Conservation (phyloP, 2,797 vertebrate genomes). For the Champsocephalus gunnari region DNA sequence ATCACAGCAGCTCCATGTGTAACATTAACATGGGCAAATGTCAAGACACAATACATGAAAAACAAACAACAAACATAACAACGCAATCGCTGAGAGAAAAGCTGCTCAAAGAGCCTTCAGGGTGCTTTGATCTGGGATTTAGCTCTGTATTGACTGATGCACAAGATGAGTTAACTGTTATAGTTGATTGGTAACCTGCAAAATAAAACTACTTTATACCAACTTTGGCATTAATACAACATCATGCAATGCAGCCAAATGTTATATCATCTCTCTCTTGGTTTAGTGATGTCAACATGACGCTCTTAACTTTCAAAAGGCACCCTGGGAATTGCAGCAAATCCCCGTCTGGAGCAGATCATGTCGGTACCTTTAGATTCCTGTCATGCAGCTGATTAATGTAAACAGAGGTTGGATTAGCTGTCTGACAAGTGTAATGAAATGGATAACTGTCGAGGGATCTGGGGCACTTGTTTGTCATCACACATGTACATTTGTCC, state of each 20-base stretch:
- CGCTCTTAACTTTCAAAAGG: background rate
- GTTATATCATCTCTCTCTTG: background rate
- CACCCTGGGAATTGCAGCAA: constrained; percentile 15
- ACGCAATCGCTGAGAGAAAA: no score
- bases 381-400: constrained; percentile 17
- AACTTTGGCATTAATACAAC: background rate
- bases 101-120: no score
- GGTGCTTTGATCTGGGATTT: no score
- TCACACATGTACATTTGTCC: constrained; percentile 39
- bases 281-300: background rate
- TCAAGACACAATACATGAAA: no score
- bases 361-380: constrained; percentile 12
- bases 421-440: constrained; percentile 40
- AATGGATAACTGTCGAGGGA: constrained; percentile 38
- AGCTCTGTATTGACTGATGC: background rate
- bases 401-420: constrained; percentile 42
- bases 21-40: no score
- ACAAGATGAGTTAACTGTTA: background rate
- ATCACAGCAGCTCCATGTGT: no score
- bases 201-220: background rate
- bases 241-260: background rate
- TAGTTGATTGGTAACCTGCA: background rate
- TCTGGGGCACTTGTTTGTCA: constrained; percentile 42
- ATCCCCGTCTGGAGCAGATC: constrained; percentile 34
- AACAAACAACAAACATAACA: no score